Conservation (phyloP, 2,797 vertebrate species). For the Typhlichthys eigenmanni region DNA sequence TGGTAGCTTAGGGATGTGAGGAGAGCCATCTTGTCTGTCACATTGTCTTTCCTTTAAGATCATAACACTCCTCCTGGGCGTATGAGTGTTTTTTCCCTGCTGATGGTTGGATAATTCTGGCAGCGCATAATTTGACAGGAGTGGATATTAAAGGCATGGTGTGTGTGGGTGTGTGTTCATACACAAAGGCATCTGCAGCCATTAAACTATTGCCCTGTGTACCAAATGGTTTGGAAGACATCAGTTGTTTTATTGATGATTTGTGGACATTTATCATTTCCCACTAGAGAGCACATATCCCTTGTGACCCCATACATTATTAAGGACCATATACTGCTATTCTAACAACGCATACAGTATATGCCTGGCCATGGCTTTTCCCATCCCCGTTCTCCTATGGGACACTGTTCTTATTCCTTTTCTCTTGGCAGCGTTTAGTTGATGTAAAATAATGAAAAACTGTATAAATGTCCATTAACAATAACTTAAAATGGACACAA, state of each 20-base stretch:
- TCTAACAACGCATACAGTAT: background rate
- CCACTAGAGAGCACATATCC: slow-evolving; percentile 34
- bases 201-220: slow-evolving; percentile 20
- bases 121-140: background rate
- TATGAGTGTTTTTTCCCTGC: background rate
- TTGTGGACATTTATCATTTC: slow-evolving; percentile 28
- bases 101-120: background rate
- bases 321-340: slow-evolving; percentile 34
- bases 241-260: slow-evolving; percentile 46
- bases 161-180: background rate
- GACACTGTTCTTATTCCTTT: slow-evolving; percentile 9
- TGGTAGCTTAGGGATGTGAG: slow-evolving; percentile 24
- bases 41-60: background rate
- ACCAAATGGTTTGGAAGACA: slow-evolving; percentile 13
- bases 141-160: background rate
- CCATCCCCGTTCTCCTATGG: slow-evolving; percentile 7
- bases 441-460: slow-evolving; percentile 7
- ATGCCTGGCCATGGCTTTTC: slow-evolving; percentile 27
- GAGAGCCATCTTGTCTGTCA: slow-evolving; percentile 9
- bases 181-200: slow-evolving; percentile 15
- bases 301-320: slow-evolving; percentile 61
- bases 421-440: slow-evolving; percentile 19
- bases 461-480: background rate
- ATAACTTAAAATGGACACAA: slow-evolving; percentile 22
- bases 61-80: slow-evolving; percentile 4